Evolutionary conservation across 30 jellyfish, hydroid and myxozoan genomes (phyloP), one percentile per base, ranked within the genome.

Genomic region (Pelagia noctiluca): DNA sequence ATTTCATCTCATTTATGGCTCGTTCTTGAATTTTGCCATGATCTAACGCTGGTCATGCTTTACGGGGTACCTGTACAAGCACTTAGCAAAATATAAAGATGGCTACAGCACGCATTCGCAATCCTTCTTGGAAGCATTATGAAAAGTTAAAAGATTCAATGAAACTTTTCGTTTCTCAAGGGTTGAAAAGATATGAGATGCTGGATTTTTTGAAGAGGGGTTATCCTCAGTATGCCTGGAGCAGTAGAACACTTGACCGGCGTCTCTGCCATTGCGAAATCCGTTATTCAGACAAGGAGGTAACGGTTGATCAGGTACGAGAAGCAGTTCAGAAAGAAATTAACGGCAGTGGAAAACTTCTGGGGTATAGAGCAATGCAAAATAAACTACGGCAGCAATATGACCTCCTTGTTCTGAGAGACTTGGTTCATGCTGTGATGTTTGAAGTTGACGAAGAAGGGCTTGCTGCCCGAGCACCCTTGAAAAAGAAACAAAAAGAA

Each of bases 321-420:
- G 71, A 34, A 0, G 81, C 72, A 5, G 88, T 83, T 12, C 28
- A 16, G 35, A 81, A 25, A 21, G 85, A 81, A 62, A 37, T 81
- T 24, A 61, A 50, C 16, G 86, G 91, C 2, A 84, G 85, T 38
- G 91, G 91, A 35, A 42, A 12, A 34, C 76, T 81, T n/a, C 66
- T 66, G 22, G 86, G 91, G 28, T 81, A 81, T 67, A 13, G 91
- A 16, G 91, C 91, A 49, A 62, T 81, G 84, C 29, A 36, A 1
- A n/a, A 50, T n/a, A 65, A 81, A 35, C 5, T 81, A 3, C 76
- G 86, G 35, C 67, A 16, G 33, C 21, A 8, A 13, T 24, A 66
- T 24, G 24, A 30, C 11, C 67, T 66, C n/a, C 16, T 35, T 36
- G 85, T 72, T 12, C 79, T 77, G 47, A 22, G 42, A 22, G 85